Base-by-base conservation (phyloP, 1,140 invertebrate genomes). In the Drosophila pallidifrons region DNA sequence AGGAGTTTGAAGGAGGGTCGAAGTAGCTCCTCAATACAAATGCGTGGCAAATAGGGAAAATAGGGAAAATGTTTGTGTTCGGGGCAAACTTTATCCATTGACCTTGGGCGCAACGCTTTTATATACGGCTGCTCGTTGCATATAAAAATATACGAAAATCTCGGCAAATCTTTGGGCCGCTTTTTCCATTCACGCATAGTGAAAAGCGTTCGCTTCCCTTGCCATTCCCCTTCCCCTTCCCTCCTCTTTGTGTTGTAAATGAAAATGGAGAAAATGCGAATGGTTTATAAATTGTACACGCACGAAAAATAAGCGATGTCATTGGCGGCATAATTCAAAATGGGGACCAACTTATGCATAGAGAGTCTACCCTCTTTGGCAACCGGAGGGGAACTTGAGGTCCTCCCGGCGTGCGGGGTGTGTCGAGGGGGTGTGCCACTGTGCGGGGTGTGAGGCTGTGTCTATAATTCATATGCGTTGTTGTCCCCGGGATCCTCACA, bases 21-120 rank as follows among this genome's bases (percentile, higher is more conserved):
- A n/a, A 28, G 47, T 3, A 11, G 10, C 20, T 28, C 11, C 11
- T 11, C 25, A 11, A 52, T 52, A 30, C 25, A 66, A 72, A 55
- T 66, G 69, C 51, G 61, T 72, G 20, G 20, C 2, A 66, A 66
- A 71, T 55, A 71, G 68, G 55, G 57, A 60, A 16, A 16, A 16
- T 16, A 16, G 20, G 20, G 20, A 20, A 20, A 51, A 41, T 32
- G 66, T 52, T 2, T n/a, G 3, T 30, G 20, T 25, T 8, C 32
- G 32, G n/a, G 35, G 2, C 55, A 81, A 81, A 73, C 80, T 82
- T 79, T 81, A 52, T 47, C 75, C 79, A 78, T 78, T 81, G 80
- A 82, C 80, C 79, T 82, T 82, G 75, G 60, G 15, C 46, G 16
- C 32, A 66, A 45, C 43, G 35, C 77, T 43, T 60, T 58, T 68